These are phyloP conservation scores for Trachelipus rathkii DNA, from an alignment of 1,140 invertebrate genomes.

Conservation along the genomic window DNA sequence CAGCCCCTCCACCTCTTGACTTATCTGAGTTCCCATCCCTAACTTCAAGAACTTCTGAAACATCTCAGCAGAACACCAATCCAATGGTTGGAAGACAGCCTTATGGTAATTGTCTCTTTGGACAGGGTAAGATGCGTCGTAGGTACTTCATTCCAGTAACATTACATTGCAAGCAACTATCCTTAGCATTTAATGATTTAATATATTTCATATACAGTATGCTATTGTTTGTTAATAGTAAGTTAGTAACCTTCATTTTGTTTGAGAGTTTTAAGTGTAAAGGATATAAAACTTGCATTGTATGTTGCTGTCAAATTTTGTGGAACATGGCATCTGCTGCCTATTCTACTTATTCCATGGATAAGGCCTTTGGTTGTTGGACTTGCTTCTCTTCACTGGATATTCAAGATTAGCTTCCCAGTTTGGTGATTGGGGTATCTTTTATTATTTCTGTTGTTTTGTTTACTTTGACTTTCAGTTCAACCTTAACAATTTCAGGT, in stretches of 20 bases:
- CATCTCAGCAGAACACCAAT: slow-evolving; percentile 1
- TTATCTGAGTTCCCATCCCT: neutral
- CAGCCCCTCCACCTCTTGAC: neutral
- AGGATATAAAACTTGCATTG: neutral
- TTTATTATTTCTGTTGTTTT: neutral
- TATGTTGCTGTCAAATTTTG: neutral
- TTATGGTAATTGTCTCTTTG: slow-evolving; percentile 10
- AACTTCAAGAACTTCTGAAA: neutral
- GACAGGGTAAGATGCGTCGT: slow-evolving; percentile 6
- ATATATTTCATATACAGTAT: too few species aligned
- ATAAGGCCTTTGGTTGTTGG: slow-evolving; percentile 6
- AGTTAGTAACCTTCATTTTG: too few species aligned
- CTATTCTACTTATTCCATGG: neutral
- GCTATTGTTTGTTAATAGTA: too few species aligned
- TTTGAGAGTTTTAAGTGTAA: neutral
- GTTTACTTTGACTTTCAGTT: too few species aligned
- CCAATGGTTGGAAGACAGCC: slow-evolving; percentile 7
- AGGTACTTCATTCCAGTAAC: neutral
- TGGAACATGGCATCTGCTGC: neutral
- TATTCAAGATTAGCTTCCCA: neutral
- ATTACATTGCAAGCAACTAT: neutral
- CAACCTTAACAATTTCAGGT: too few species aligned
- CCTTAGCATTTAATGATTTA: neutral
- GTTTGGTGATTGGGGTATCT: slow-evolving; percentile 3
- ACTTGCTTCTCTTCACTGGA: slow-evolving; percentile 9